Conservation (phyloP, 2,797 vertebrate genomes). For the Microctenopoma stevenorrisi region DNA sequence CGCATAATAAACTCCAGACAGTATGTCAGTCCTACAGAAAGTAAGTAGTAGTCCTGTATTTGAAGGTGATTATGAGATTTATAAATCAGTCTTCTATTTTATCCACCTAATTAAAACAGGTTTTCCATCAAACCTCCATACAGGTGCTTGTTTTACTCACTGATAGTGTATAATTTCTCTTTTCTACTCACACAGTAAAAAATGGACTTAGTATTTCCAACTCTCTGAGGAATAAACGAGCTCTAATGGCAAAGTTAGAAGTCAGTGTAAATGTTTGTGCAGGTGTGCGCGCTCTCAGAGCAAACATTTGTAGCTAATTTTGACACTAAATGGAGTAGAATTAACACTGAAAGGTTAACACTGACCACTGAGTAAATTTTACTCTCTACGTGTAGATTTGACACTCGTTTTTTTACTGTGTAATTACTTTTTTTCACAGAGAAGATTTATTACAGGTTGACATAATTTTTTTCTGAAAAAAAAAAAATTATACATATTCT, state of each 20-base stretch:
- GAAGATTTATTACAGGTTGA: not conserved
- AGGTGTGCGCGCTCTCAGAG: too few relatives aligned
- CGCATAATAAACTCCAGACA: conserved; percentile 26
- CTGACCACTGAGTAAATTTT: too few relatives aligned
- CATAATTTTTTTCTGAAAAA: not conserved
- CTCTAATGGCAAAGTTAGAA: too few relatives aligned
- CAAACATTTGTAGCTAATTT: too few relatives aligned
- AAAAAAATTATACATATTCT: not conserved
- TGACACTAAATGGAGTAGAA: too few relatives aligned
- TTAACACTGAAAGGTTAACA: too few relatives aligned
- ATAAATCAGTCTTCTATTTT: conserved; percentile 15
- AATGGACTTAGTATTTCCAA: too few relatives aligned
- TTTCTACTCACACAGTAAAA: not conserved
- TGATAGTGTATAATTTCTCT: conserved; percentile 20
- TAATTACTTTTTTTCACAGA: conserved; percentile 8
- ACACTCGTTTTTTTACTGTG: too few relatives aligned
- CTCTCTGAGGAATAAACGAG: too few relatives aligned
- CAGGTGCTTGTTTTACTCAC: conserved; percentile 16
- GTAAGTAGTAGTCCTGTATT: not conserved
- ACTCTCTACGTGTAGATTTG: too few relatives aligned
- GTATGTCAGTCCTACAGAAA: conserved; percentile 11
- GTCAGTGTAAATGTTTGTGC: too few relatives aligned
- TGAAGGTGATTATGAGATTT: conserved; percentile 8
- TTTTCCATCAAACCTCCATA: not conserved
- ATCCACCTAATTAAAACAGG: conserved; percentile 42